These are phyloP conservation scores for Malthinus flaveolus DNA, from an alignment of 2,888 invertebrate species.

Conservation along the genomic window DNA sequence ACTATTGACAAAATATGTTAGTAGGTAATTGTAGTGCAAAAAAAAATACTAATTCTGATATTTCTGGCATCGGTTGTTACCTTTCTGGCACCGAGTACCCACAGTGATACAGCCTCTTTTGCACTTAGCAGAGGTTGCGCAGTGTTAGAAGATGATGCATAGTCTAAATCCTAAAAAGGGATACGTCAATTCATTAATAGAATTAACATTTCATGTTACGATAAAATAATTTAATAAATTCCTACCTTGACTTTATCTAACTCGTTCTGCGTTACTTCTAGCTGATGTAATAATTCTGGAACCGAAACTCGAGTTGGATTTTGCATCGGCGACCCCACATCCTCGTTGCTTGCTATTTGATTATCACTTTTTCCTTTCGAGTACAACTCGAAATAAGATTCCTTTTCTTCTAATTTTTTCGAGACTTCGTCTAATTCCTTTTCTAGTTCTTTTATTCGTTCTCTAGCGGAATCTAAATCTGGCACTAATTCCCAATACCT, in stretches of 20 bases:
- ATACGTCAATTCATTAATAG: conserved; percentile 16
- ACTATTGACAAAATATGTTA: conserved; percentile 4
- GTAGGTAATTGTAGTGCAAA: conserved; percentile 10
- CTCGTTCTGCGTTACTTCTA: conserved; percentile 83
- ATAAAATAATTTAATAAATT: conserved; percentile 51
- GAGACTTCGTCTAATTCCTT: conserved; percentile 72
- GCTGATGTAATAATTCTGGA: conserved; percentile 78
- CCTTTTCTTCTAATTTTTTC: conserved; percentile 68
- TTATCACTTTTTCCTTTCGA: conserved; percentile 80
- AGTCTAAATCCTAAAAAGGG: conserved; percentile 71
- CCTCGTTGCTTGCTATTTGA: conserved; percentile 66
- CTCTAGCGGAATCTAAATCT: conserved; percentile 73
- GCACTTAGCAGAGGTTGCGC: conserved; percentile 86
- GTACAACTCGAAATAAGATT: conserved; percentile 82
- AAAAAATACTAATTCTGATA: conserved; percentile 14
- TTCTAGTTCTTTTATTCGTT: conserved; percentile 70
- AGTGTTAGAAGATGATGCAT: conserved; percentile 66
- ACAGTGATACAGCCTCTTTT: conserved; percentile 92
- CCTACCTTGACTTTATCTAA: conserved; percentile 84
- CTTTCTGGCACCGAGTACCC: conserved; percentile 93
- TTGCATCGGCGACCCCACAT: conserved; percentile 34
- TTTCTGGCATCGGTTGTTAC: conserved; percentile 56
- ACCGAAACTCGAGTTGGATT: conserved; percentile 74
- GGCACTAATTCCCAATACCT: conserved; percentile 77
- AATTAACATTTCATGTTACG: conserved; percentile 2